Evolutionary conservation across 2,888 invertebrate genomes (phyloP), one percentile per base, ranked within the genome.

Genomic region (Latrodectus hesperus): DNA sequence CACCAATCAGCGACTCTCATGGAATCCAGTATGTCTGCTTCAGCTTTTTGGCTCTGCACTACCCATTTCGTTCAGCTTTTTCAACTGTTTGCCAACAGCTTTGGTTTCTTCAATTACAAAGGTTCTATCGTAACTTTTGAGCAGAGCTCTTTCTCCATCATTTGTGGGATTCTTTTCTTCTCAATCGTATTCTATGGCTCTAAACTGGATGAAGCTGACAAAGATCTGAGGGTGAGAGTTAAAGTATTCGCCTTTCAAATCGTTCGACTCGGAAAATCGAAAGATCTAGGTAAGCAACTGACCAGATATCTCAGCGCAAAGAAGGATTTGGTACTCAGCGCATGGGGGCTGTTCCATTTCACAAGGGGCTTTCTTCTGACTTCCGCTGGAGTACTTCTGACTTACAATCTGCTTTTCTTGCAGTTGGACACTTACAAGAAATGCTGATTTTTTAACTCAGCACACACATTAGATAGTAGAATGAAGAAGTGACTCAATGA

Each of bases 341-440:
- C 75, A 5, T 75, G 64, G 75, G 64, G 64, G 38, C n/a, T 75
- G 12, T 75, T 75, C 12, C 16, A 1, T 22, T 75, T 75, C 9
- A 64, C 64, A 14, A 75, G n/a, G 10, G 38, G 49, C 17, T 75
- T 75, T 17, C 64, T 75, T 0, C n/a, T 75, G 10, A 64, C 60
- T 17, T 75, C 49, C 9, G 11, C 17, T 16, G 64, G 64, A 17
- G 64, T 49, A 55, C 49, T 75, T 11, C 38, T 75, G 2, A 52
- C 75, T n/a, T 75, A 52, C 38, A 75, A 75, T 38, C 38, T 75
- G 12, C 64, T 75, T 9, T 16, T 75, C 5, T n/a, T 75, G 11
- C 75, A 75, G 26, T 10, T 75, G 75, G 49, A 65, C n/a, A n/a
- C n/a, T 6, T 3, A 38, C 38, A 38, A 38, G 6, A 3, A 38